phyloP scores from a whole-genome alignment of 1,140 invertebrate species.

The Drosophila nasuta region DNA sequence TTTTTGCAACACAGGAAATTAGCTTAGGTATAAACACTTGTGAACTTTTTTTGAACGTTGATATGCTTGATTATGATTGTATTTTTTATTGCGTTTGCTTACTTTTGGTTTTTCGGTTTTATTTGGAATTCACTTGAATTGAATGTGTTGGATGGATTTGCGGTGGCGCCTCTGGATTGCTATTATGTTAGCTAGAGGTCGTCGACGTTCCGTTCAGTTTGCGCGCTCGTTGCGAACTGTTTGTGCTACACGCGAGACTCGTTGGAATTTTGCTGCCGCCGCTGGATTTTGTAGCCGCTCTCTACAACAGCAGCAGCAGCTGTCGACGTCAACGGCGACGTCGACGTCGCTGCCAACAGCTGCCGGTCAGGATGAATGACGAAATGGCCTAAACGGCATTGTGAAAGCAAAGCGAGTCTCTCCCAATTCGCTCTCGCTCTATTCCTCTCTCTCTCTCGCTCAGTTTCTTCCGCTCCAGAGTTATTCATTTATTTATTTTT shows the following conservation, averaged over 20 bases:
- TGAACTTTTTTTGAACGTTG: not conserved
- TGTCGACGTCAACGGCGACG: conserved; percentile 20
- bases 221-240: conserved; percentile 75
- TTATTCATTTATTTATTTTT: conserved; percentile 33
- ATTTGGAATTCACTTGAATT: conserved; percentile 26
- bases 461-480: conserved; percentile 54
- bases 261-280: conserved; percentile 63
- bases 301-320: conserved; percentile 16
- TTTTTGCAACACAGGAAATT: not conserved
- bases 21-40: not conserved
- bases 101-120: conserved; percentile 50
- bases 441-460: conserved; percentile 23
- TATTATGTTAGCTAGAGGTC: conserved; percentile 50
- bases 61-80: conserved; percentile 8
- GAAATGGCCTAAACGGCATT: conserved; percentile 62
- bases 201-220: conserved; percentile 74
- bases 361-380: conserved; percentile 71
- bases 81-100: conserved; percentile 42
- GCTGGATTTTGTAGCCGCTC: conserved; percentile 72
- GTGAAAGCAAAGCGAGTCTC: conserved; percentile 63
- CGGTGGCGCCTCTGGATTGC: conserved; percentile 50
- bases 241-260: conserved; percentile 59
- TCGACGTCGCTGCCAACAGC: conserved; percentile 32
- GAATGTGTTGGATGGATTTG: conserved; percentile 39
- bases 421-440: conserved; percentile 20